Conservation (phyloP, 2,888 invertebrate genomes). For the Chaetogeoica ovagalla region DNA sequence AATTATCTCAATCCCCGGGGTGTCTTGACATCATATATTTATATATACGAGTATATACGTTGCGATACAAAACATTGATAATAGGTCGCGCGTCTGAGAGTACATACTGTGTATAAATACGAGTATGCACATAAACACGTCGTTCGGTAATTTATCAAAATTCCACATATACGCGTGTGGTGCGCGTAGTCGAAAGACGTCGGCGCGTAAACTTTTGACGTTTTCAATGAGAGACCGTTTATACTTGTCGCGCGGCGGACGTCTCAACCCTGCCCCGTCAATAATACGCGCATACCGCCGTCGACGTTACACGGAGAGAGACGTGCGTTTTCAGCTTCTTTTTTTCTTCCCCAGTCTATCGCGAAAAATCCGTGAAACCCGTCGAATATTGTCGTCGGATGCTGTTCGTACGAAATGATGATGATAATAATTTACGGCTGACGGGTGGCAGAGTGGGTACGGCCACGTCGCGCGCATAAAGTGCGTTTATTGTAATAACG, state of each 20-base stretch:
- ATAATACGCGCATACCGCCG: not conserved
- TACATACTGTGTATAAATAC: not conserved
- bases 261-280: slow-evolving; percentile 9
- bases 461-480: not conserved
- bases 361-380: slow-evolving; percentile 1
- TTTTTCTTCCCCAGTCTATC: not conserved
- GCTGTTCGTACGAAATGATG: not conserved
- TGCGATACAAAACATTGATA: not conserved
- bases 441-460: not conserved
- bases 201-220: slow-evolving; percentile 44
- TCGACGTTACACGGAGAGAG: too few relatives aligned
- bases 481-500: not conserved
- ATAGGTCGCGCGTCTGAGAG: not conserved
- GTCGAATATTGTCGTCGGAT: not conserved
- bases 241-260: slow-evolving; percentile 34
- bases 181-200: slow-evolving; percentile 8
- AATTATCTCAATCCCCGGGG: too few relatives aligned
- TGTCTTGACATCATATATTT: too few relatives aligned
- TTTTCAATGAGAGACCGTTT: slow-evolving; percentile 52
- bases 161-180: not conserved
- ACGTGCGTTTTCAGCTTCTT: too few relatives aligned
- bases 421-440: too few relatives aligned
- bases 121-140: too few relatives aligned
- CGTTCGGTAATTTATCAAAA: slow-evolving; percentile 46
- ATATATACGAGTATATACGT: too few relatives aligned